phyloP scores from a whole-genome alignment of 2,113 vertebrate species.

The Rallus limicola region DNA sequence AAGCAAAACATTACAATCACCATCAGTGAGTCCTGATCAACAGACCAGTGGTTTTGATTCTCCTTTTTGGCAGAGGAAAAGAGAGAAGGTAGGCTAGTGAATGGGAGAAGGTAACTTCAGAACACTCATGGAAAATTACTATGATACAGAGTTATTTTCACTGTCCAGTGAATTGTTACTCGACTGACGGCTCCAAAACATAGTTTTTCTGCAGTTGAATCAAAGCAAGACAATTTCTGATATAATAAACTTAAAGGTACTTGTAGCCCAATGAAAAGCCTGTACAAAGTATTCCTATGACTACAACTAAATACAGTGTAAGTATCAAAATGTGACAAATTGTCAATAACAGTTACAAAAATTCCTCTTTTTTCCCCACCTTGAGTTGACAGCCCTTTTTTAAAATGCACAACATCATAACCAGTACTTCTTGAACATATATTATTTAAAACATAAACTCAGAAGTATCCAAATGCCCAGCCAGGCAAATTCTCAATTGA shows the following conservation, averaged over 20 bases:
- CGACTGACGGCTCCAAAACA: neutral
- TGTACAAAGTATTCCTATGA: neutral
- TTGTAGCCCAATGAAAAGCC: neutral
- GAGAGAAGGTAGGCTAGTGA: neutral
- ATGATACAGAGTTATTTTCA: neutral
- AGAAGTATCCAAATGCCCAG: neutral
- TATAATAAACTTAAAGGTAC: neutral
- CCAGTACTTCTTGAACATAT: neutral
- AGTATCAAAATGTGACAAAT: neutral
- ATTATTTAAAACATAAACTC: neutral
- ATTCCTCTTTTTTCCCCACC: neutral
- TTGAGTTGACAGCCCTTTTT: neutral
- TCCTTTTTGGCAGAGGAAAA: neutral
- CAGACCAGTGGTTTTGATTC: neutral
- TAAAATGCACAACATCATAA: neutral
- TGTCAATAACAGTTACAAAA: neutral
- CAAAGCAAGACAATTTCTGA: neutral
- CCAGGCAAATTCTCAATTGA: neutral
- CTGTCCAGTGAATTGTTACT: neutral
- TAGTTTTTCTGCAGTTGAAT: neutral
- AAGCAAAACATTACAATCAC: neutral
- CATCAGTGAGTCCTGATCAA: neutral
- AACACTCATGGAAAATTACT: neutral
- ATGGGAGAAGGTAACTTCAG: neutral
- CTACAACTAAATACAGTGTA: neutral